Evolutionary conservation across 2,797 vertebrate genomes (phyloP).

Genomic region (Onychomys torridus): DNA sequence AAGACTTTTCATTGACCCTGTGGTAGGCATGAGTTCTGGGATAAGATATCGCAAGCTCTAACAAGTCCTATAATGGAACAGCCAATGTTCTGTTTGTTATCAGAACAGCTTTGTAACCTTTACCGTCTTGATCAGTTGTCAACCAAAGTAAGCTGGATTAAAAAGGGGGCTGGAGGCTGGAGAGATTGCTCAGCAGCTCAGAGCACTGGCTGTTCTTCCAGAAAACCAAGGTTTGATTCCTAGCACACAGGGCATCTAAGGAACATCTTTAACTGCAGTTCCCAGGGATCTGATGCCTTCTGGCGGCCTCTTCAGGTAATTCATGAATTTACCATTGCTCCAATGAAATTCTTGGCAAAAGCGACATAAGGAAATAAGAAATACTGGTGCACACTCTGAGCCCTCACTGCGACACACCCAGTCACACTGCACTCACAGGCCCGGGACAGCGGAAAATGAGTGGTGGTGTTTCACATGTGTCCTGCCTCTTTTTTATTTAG

Average conservation of each 20-base stretch:
- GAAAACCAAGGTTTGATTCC: background rate
- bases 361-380: background rate
- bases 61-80: background rate
- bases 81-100: background rate
- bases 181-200: background rate
- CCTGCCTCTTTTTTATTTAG: background rate
- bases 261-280: background rate
- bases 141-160: background rate
- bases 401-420: background rate
- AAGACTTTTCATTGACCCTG: background rate
- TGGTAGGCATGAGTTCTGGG: background rate
- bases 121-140: background rate
- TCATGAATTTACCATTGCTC: background rate
- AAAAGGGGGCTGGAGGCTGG: background rate
- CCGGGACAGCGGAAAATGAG: background rate
- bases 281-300: background rate
- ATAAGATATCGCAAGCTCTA: background rate
- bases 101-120: background rate
- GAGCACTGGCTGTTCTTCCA: background rate
- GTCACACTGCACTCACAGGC: background rate
- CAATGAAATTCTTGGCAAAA: background rate
- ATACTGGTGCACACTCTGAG: background rate
- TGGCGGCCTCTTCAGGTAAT: background rate
- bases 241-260: background rate
- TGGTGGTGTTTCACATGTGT: background rate